Evolutionary conservation across 2,888 invertebrate genomes (phyloP).

Genomic region (Polylopha cassiicola): DNA sequence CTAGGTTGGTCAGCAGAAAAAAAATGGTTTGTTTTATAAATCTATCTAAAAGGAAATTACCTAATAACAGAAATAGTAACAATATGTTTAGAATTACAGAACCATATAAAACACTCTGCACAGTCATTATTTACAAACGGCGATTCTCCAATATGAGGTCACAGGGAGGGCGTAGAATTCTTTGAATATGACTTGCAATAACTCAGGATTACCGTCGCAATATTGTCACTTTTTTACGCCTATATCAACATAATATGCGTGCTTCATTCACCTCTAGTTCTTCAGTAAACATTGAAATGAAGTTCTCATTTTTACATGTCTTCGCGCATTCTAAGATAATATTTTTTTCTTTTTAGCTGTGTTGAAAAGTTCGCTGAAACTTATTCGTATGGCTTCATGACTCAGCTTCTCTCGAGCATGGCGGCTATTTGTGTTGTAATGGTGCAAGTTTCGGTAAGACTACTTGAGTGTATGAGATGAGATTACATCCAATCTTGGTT

Average conservation of each 20-base stretch:
- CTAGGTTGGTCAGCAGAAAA: too few relatives aligned
- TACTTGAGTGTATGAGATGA: too few relatives aligned
- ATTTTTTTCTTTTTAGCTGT: conserved; percentile 49
- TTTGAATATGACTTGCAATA: conserved; percentile 60
- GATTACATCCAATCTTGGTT: too few relatives aligned
- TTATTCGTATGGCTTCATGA: conserved; percentile 71
- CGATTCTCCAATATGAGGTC: conserved; percentile 45
- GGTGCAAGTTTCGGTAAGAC: conserved; percentile 72
- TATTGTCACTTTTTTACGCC: conserved; percentile 61
- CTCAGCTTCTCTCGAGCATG: conserved; percentile 68
- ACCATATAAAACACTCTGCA: too few relatives aligned
- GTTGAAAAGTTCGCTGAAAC: conserved; percentile 62
- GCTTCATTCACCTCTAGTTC: conserved; percentile 48
- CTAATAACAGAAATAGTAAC: too few relatives aligned
- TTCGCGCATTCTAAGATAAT: conserved; percentile 7
- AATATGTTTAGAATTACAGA: too few relatives aligned
- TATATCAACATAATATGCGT: conserved; percentile 59
- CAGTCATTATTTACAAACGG: conserved; percentile 11
- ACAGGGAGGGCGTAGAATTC: conserved; percentile 43
- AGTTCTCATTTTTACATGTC: conserved; percentile 28
- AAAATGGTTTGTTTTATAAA: too few relatives aligned
- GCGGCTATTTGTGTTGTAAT: conserved; percentile 71
- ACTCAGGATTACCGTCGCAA: conserved; percentile 66
- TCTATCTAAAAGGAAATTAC: too few relatives aligned
- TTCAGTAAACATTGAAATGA: conserved; percentile 33